Conservation (phyloP, 2,888 invertebrate genomes). For the Philereme vetulata region DNA sequence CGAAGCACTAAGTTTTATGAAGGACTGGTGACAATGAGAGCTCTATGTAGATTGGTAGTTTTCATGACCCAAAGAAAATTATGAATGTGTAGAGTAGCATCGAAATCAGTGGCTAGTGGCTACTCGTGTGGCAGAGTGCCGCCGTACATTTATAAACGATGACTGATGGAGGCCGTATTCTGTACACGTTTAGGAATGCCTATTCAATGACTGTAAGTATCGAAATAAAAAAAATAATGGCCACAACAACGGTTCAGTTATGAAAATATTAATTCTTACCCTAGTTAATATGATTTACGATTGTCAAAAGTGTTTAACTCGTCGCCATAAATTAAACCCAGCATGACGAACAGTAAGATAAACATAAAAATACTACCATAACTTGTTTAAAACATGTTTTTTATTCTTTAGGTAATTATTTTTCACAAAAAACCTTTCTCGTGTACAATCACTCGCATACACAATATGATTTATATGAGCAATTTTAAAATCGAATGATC, state of each 20-base stretch:
- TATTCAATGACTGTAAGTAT: not conserved
- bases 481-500: slow-evolving; percentile 39
- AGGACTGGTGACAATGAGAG: slow-evolving; percentile 46
- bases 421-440: slow-evolving; percentile 25
- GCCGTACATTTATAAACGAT: slow-evolving; percentile 54
- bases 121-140: slow-evolving; percentile 52
- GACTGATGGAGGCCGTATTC: slow-evolving; percentile 50
- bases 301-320: slow-evolving; percentile 48
- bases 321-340: slow-evolving; percentile 56
- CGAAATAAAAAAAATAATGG: not conserved
- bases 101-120: slow-evolving; percentile 56
- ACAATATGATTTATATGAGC: slow-evolving; percentile 40
- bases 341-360: slow-evolving; percentile 58
- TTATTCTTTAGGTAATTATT: slow-evolving; percentile 25
- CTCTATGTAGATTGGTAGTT: slow-evolving; percentile 58
- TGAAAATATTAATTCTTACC: slow-evolving; percentile 42
- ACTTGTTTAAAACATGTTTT: slow-evolving; percentile 45
- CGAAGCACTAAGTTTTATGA: slow-evolving; percentile 37
- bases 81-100: slow-evolving; percentile 67
- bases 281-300: slow-evolving; percentile 58
- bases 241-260: slow-evolving; percentile 38
- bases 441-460: slow-evolving; percentile 26
- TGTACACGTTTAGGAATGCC: slow-evolving; percentile 43
- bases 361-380: slow-evolving; percentile 54
- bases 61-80: slow-evolving; percentile 77